These are phyloP conservation scores for Scaptomyza graminum DNA, from an alignment of 1,140 invertebrate species.

Conservation along the genomic window DNA sequence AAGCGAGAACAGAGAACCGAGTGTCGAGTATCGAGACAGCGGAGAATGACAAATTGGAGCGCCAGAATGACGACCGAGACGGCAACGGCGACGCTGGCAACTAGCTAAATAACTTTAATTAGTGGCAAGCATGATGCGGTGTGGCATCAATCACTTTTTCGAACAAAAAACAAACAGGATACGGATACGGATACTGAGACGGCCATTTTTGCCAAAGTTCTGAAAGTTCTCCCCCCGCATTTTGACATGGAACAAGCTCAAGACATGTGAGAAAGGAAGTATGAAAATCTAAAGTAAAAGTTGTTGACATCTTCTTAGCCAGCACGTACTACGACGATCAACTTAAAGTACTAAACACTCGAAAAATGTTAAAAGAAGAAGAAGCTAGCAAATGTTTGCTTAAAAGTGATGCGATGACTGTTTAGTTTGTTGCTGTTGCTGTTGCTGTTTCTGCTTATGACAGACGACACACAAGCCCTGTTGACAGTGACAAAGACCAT, in stretches of 20 bases:
- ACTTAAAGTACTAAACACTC: constrained; percentile 73
- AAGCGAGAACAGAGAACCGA: constrained; percentile 17
- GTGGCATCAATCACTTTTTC: constrained; percentile 62
- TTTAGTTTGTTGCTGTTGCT: background rate
- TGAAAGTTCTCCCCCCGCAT: constrained; percentile 46
- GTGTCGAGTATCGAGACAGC: constrained; percentile 13
- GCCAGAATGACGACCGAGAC: constrained; percentile 31
- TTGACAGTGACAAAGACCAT: constrained; percentile 78
- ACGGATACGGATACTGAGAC: constrained; percentile 44
- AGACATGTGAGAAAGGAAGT: constrained; percentile 41
- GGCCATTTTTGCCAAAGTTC: constrained; percentile 42
- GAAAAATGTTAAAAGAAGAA: constrained; percentile 17
- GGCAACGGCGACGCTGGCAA: constrained; percentile 18
- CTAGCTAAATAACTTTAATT: constrained; percentile 79
- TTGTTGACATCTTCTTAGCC: constrained; percentile 78
- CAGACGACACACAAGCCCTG: constrained; percentile 66
- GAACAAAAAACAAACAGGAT: constrained; percentile 34
- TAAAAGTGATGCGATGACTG: constrained; percentile 72
- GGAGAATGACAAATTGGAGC: constrained; percentile 64
- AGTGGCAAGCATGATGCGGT: constrained; percentile 62
- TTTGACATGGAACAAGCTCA: constrained; percentile 16
- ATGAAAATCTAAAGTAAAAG: constrained; percentile 54
- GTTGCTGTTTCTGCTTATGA: constrained; percentile 53
- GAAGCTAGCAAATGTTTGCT: constrained; percentile 67
- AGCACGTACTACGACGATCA: constrained; percentile 60